These are phyloP conservation scores for Hypena proboscidalis DNA, from an alignment of 2,888 invertebrate genomes.

Conservation along the genomic window DNA sequence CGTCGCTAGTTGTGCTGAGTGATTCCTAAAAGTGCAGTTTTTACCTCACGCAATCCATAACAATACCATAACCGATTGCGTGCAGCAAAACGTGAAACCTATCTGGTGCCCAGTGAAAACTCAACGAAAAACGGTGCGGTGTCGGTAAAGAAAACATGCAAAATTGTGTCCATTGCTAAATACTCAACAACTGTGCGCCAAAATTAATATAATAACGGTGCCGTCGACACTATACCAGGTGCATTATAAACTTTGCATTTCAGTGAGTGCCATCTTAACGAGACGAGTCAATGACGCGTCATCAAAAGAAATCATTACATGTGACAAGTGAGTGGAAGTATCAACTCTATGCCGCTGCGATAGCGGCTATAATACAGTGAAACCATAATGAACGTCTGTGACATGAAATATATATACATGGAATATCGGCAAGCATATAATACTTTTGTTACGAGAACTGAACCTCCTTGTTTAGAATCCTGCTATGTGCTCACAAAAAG, in stretches of 20 bases:
- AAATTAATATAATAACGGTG: slow-evolving; percentile 84
- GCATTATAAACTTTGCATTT: slow-evolving; percentile 84
- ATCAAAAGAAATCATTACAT: slow-evolving; percentile 87
- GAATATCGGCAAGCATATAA: slow-evolving; percentile 81
- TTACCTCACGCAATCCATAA: slow-evolving; percentile 57
- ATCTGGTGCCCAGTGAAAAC: slow-evolving; percentile 83
- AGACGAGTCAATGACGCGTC: slow-evolving; percentile 62
- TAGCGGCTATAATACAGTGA: slow-evolving; percentile 63
- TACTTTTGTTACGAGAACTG: slow-evolving; percentile 78
- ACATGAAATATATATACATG: slow-evolving; percentile 69
- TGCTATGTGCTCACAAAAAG: slow-evolving; percentile 83
- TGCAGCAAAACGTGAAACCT: slow-evolving; percentile 68
- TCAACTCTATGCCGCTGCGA: slow-evolving; percentile 60
- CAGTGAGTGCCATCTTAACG: slow-evolving; percentile 85
- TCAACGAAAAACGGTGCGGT: slow-evolving; percentile 82
- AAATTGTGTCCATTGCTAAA: slow-evolving; percentile 85
- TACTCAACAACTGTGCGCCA: slow-evolving; percentile 86
- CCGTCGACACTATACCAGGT: slow-evolving; percentile 84
- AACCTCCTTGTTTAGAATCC: slow-evolving; percentile 83
- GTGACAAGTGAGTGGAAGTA: slow-evolving; percentile 88
- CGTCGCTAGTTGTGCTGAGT: slow-evolving; percentile 82
- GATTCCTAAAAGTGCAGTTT: slow-evolving; percentile 79
- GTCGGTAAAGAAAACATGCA: slow-evolving; percentile 84
- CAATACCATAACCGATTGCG: slow-evolving; percentile 48
- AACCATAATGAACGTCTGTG: slow-evolving; percentile 64